Percentiles rank a stretch among this genome's conserved stretches.
These are phyloP conservation scores for Campylomormyrus tamandua DNA, from an alignment of 2,113 vertebrate species.

Conservation along the genomic window DNA sequence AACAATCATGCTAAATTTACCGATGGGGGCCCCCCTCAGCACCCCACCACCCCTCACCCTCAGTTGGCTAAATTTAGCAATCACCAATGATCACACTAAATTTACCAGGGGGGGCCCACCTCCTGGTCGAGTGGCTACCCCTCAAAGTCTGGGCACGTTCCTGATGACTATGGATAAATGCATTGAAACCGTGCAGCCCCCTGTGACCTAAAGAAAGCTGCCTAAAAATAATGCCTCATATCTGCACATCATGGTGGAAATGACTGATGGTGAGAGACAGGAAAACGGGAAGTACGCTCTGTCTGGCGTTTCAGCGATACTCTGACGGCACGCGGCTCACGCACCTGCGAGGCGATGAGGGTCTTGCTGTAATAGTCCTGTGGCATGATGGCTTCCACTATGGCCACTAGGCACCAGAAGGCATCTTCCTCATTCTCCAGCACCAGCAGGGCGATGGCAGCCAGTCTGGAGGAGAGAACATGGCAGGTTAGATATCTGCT, in stretches of 20 bases:
- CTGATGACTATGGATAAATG: neutral
- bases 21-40: no score
- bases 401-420: conserved; percentile 87
- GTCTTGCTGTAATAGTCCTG: conserved; percentile 84
- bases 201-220: neutral
- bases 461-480: conserved; percentile 61
- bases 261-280: neutral
- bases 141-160: neutral
- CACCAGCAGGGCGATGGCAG: conserved; percentile 78
- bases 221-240: neutral
- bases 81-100: neutral
- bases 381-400: conserved; percentile 84
- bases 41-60: no score
- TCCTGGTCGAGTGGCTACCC: neutral
- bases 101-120: neutral
- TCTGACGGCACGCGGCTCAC: neutral
- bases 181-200: neutral
- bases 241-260: neutral
- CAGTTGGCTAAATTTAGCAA: neutral
- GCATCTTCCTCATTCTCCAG: conserved; percentile 81
- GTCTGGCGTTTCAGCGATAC: neutral
- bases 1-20: neutral
- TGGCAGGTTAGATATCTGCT: neutral
- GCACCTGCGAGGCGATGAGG: conserved; percentile 83
- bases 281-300: neutral